A percentile compares a stretch with the other conserved stretches of the same genome.
Evolutionary conservation across 2,113 vertebrate species (phyloP).

Genomic region (Tetraodon nigroviridis): DNA sequence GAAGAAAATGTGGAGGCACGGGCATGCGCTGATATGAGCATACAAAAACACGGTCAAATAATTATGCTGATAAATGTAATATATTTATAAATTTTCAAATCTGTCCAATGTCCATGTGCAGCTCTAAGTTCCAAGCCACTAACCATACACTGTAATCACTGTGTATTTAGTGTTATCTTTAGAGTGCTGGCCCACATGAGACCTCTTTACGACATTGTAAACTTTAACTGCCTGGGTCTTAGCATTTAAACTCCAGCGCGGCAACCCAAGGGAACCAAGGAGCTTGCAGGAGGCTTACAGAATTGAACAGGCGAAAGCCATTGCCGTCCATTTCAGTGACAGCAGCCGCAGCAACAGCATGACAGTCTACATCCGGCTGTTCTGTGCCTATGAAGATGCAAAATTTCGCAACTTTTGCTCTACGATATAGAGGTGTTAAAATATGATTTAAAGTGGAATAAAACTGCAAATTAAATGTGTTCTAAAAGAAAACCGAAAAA

Average conservation of each 20-base stretch:
- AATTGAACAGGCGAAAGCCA: conserved; percentile 56
- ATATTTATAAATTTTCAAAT: conserved; percentile 36
- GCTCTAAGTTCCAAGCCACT: conserved; percentile 50
- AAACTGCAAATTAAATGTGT: neutral
- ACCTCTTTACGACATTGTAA: conserved; percentile 71
- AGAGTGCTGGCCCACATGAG: conserved; percentile 59
- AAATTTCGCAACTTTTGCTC: neutral
- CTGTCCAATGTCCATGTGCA: conserved; percentile 24
- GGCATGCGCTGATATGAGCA: conserved; percentile 3
- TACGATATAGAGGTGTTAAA: neutral
- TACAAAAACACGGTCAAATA: conserved; percentile 4
- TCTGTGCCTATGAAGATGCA: conserved; percentile 2
- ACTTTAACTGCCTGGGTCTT: conserved; percentile 70
- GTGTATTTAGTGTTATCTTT: conserved; percentile 72
- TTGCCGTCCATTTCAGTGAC: conserved; percentile 44
- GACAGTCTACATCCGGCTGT: conserved; percentile 23
- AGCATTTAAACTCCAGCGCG: conserved; percentile 59
- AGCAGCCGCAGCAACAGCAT: conserved; percentile 24
- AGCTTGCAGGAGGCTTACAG: conserved; percentile 58
- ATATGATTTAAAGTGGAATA: neutral
- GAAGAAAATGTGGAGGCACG: conserved; percentile 2
- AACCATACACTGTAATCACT: conserved; percentile 66
- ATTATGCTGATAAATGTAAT: conserved; percentile 5
- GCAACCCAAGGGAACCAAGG: conserved; percentile 59
- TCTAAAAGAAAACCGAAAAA: too few relatives aligned